Base-by-base conservation (phyloP, 2,888 invertebrate species). In the Conomelus anceps region DNA sequence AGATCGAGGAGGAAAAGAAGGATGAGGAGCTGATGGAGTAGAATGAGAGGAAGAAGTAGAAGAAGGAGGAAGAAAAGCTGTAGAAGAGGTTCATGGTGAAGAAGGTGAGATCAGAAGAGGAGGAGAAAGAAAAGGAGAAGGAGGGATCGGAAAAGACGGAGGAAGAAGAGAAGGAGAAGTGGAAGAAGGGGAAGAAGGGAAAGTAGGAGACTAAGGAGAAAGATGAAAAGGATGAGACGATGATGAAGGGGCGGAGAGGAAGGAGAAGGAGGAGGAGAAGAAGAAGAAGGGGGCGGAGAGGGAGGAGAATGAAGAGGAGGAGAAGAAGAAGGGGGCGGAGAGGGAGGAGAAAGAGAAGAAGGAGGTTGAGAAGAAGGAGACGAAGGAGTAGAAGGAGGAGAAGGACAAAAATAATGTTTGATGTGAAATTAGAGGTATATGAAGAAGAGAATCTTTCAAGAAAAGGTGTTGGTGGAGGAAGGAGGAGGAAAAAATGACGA, bases 281-380 rank as follows among this genome's bases (percentile, higher is more conserved):
- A 88, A 63, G 24, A 24, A 63, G 88, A 84, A 23, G 84, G 24
- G 24, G 88, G 63, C 13, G 63, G 84, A 84, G 88, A 22, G 0
- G 1, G 22, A 23, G 17, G 87, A 29, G 20, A 29, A 87, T 22
- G 34, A 29, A 22, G 34, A 24, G 26, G 0, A 22, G 1, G 23
- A 9, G 88, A 88, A 24, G n/a, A 22, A 84, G 88, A n/a, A n/a
- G 23, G 88, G 23, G 88, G 20, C 22, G n/a, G 88, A 88, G 84
- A 88, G 63, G 34, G 63, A 63, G 24, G 84, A 63, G 88, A 84
- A 23, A 88, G 24, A 84, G 88, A 88, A 22, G 63, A 22, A 84
- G 88, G n/a, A 0, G 1, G 22, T n/a, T 22, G 87, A 29, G 20
- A 29, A 87, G 17, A 22, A 29, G 9, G 17, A 22, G 87, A 87